Percentiles rank a stretch among this genome's conserved stretches.
Evolutionary conservation across 2,797 vertebrate genomes (phyloP).

Genomic region (Crenichthys baileyi): DNA sequence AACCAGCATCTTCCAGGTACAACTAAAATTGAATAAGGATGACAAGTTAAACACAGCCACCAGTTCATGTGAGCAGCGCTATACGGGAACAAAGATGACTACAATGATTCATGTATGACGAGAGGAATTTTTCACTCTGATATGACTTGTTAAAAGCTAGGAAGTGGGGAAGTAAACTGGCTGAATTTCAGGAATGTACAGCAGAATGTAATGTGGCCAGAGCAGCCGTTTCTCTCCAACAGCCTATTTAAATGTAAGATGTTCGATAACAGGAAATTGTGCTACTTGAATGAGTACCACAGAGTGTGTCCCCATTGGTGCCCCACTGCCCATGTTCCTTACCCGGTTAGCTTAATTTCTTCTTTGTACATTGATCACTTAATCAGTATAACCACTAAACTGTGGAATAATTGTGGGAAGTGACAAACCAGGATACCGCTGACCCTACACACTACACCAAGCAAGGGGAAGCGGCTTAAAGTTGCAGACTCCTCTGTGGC

Average conservation of each 20-base stretch:
- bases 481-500: constrained; percentile 29
- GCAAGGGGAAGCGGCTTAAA: constrained; percentile 15
- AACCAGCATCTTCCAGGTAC: neutral
- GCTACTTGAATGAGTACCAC: constrained; percentile 6
- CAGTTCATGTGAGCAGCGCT: neutral
- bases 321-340: constrained; percentile 3
- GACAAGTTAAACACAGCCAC: no score
- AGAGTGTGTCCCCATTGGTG: constrained; percentile 20
- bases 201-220: constrained; percentile 14
- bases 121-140: constrained; percentile 11
- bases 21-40: neutral
- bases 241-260: constrained; percentile 6
- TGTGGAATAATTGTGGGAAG: constrained; percentile 10
- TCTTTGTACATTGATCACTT: constrained; percentile 31
- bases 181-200: constrained; percentile 18
- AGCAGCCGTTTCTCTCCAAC: constrained; percentile 16
- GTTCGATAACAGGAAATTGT: constrained; percentile 8
- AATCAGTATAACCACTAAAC: constrained; percentile 40
- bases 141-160: constrained; percentile 20
- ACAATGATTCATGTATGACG: constrained; percentile 7
- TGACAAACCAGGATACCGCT: constrained; percentile 47
- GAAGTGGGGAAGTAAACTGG: constrained; percentile 16
- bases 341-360: constrained; percentile 56
- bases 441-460: constrained; percentile 55
- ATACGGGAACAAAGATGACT: constrained; percentile 1